Evolutionary conservation across 2,113 vertebrate genomes (phyloP).

Genomic region (Emydura subglobosa): DNA sequence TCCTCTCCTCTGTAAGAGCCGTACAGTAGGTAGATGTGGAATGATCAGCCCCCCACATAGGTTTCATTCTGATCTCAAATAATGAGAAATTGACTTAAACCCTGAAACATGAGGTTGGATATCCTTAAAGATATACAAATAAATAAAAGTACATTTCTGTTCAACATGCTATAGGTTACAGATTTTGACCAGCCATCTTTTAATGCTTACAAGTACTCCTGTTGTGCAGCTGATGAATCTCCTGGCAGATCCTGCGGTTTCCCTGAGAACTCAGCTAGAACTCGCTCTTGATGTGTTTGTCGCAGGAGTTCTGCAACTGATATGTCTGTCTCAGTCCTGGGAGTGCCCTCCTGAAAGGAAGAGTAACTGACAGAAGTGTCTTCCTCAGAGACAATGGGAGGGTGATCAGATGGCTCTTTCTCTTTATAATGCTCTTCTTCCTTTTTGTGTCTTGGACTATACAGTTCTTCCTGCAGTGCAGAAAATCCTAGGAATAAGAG

Average conservation of each 20-base stretch:
- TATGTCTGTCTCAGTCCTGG: conserved; percentile 81
- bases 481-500: conserved; percentile 85
- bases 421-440: conserved; percentile 74
- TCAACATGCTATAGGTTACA: background rate
- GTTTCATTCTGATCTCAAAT: background rate
- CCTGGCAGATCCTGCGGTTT: conserved; percentile 69
- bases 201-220: conserved; percentile 77
- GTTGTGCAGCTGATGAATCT: conserved; percentile 62
- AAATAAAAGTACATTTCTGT: background rate
- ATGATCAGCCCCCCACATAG: rapidly evolving
- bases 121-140: background rate
- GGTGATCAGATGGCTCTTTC: conserved; percentile 75
- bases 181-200: background rate
- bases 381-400: conserved; percentile 91
- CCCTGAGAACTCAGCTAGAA: conserved; percentile 85
- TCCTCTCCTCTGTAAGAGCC: background rate
- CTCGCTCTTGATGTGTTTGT: conserved; percentile 84
- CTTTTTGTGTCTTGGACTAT: conserved; percentile 76
- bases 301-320: conserved; percentile 81
- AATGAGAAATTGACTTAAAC: background rate
- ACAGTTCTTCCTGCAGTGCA: conserved; percentile 89
- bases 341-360: conserved; percentile 85
- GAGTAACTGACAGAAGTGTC: conserved; percentile 89
- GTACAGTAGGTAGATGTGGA: background rate
- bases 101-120: background rate